These are phyloP conservation scores for Branchipolynoe longqiensis DNA, from an alignment of 2,888 invertebrate genomes.

Conservation along the genomic window DNA sequence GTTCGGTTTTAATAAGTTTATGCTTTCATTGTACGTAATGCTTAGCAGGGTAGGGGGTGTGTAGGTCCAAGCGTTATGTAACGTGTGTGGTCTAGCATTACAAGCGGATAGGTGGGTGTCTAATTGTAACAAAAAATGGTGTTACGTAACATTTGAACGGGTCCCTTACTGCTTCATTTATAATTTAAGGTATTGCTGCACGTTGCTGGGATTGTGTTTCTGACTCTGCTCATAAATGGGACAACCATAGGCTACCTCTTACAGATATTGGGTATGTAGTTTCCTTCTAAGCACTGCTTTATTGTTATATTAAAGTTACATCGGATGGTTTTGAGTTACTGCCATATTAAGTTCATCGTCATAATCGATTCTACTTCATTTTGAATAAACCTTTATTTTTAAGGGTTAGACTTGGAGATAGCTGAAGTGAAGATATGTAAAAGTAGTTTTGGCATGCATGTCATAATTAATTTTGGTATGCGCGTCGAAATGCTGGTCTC, in stretches of 20 bases:
- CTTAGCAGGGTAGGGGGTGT: no score
- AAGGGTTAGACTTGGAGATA: background rate
- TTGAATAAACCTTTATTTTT: background rate
- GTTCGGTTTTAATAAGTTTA: no score
- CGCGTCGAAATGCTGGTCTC: background rate
- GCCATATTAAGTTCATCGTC: background rate
- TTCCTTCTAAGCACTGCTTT: background rate
- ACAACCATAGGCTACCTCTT: conserved; percentile 84
- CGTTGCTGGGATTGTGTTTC: conserved; percentile 84
- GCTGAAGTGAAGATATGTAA: no score
- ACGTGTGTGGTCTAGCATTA: no score
- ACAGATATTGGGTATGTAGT: conserved; percentile 83
- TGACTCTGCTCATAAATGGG: conserved; percentile 85
- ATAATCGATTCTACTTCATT: background rate
- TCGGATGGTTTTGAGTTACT: background rate
- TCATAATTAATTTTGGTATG: background rate
- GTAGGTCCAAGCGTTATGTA: no score
- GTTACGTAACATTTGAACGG: no score
- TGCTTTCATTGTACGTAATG: no score
- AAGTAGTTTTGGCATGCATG: no score
- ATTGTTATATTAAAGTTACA: background rate
- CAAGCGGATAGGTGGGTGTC: no score
- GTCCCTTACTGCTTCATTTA: background rate
- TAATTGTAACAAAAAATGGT: no score
- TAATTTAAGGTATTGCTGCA: conserved; percentile 83